Evolutionary conservation across 2,113 vertebrate species (phyloP), one percentile per base, ranked within the genome.

Genomic region (Catharus minimus): DNA sequence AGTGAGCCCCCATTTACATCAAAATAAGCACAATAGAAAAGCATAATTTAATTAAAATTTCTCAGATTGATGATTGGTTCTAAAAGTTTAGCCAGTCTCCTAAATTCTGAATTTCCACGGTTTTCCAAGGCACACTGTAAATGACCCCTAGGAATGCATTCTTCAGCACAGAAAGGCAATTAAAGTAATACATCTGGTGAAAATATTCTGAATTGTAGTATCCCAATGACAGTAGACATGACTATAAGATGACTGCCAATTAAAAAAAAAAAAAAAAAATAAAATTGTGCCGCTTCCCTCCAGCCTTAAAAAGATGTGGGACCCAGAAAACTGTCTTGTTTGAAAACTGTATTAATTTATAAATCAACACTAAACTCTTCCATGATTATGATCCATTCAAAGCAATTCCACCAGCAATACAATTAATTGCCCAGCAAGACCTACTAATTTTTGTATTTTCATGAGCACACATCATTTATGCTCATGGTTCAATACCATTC

Each of bases 401-500:
- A 65, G 73, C 80, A 81, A 78, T 83, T 81, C 65, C 46, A 93
- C 50, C 68, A 89, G 44, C 57, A 88, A 72, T 28, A 83, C 86
- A 90, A 95, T 80, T 87, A 82, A 93, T 57, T 86, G 80, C 65
- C 49, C 86, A 83, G 76, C 49, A 81, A 90, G 68, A 81, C 49
- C 65, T 78, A 81, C 33, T 81, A 12, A 50, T 71, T 81, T 86
- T 74, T 80, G 27, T 83, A 50, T 57, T 83, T 93, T 86, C 82
- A 85, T 27, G 32, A 74, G 53, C 47, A 83, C 68, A 72, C 22
- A 52, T 44, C 2, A 0, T 49, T 93, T 75, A 68, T 56, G 46
- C 38, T 90, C 49, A 65, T 22, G 33, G 33, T 44, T 93, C 79
- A 74, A 5, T 53, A 93, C n/a, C 32, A 76, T 52, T 65, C 36